Base-by-base conservation (phyloP, 1,140 invertebrate species). In the Ptiloglossa arizonensis region DNA sequence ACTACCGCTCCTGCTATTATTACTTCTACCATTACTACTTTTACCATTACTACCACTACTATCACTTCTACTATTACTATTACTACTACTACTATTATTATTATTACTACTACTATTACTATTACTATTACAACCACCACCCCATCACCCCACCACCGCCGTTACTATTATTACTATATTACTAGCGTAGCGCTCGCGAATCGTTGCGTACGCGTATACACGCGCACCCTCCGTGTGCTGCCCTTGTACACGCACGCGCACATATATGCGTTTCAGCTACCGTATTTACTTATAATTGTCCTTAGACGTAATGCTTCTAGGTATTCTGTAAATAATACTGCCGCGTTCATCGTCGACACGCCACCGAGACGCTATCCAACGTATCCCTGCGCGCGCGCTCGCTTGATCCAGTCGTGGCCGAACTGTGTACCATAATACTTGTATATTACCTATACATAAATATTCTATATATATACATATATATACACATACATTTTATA, bases 401-500 rank as follows among this genome's bases (percentile, higher is more conserved):
- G 62, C 35, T 44, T 66, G 41, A 76, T 5, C 71, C 24, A 75
- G 64, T 67, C 70, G 66, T 75, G 54, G 32, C 60, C 72, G 24
- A 56, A 29, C 11, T 46, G 5, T 86, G 80, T 86, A 80, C 46
- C 38, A 81, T 76, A 84, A 50, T 71, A 82, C 11, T 50, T 86
- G 84, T 86, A 84, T 67, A 80, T 75, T 86, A 85, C 44, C 50
- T 79, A 75, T 82, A 77, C 52, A 60, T 44, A 75, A 66, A 87
- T 85, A 87, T 80, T 81, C 84, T 66, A 82, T 80, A 84, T 80
- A 82, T 60, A 74, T 41, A 81, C 70, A 32, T 73, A 79, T 79
- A 63, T 54, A 69, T 71, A 59, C 27, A 50, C 22, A 50, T 27
- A 62, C 29, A 29, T 27, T 38, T n/a, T 38, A 60, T 9, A 44